These are phyloP conservation scores for Sylvicola cinctus DNA, from an alignment of 2,888 invertebrate species.

Conservation along the genomic window DNA sequence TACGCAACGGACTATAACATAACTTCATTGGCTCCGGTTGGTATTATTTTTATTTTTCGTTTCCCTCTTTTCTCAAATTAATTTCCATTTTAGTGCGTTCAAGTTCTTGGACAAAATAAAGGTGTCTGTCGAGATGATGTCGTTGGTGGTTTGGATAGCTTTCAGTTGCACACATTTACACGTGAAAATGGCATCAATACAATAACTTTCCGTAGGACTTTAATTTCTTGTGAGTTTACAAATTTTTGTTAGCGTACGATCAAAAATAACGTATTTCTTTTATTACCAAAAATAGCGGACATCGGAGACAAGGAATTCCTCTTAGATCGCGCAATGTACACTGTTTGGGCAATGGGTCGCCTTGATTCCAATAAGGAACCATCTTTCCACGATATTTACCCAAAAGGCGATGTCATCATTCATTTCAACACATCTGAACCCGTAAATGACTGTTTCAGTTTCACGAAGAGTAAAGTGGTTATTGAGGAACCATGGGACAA, in stretches of 20 bases:
- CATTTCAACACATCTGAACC: slow-evolving; percentile 43
- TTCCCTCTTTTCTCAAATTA: neutral
- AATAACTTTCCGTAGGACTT: slow-evolving; percentile 54
- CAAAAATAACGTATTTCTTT: slow-evolving; percentile 8
- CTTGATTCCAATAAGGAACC: slow-evolving; percentile 60
- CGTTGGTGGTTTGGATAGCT: slow-evolving; percentile 63
- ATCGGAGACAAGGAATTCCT: slow-evolving; percentile 52
- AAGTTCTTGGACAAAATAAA: slow-evolving; percentile 64
- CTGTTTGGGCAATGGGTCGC: slow-evolving; percentile 71
- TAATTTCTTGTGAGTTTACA: slow-evolving; percentile 45
- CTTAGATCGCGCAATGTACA: slow-evolving; percentile 36
- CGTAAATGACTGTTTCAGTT: slow-evolving; percentile 50
- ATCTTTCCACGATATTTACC: slow-evolving; percentile 62
- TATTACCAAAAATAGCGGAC: no score
- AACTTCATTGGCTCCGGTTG: slow-evolving; percentile 58
- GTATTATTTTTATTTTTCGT: slow-evolving; percentile 11
- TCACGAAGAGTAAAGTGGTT: slow-evolving; percentile 30
- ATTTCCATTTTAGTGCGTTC: slow-evolving; percentile 42
- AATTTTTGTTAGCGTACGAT: neutral
- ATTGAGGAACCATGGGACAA: slow-evolving; percentile 34
- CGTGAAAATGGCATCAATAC: slow-evolving; percentile 56
- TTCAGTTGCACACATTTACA: slow-evolving; percentile 54
- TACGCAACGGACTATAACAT: slow-evolving; percentile 68
- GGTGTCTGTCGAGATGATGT: slow-evolving; percentile 71
- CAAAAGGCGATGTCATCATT: slow-evolving; percentile 44